Percentiles rank a stretch among this genome's conserved stretches.
These are phyloP conservation scores for Thaleichthys pacificus DNA, from an alignment of 2,797 vertebrate species.

Conservation along the genomic window DNA sequence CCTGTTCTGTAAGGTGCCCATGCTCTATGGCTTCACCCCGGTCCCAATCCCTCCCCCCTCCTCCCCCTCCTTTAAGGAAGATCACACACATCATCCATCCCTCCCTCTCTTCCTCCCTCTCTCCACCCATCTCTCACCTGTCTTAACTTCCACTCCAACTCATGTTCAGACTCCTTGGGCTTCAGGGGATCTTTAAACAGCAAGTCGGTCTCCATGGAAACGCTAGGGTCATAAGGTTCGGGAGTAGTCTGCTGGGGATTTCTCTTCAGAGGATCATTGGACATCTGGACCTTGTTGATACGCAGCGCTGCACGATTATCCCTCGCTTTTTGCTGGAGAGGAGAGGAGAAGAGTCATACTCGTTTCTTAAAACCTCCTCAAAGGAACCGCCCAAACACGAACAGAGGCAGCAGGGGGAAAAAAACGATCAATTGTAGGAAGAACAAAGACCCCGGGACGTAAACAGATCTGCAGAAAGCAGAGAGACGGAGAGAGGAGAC, in stretches of 20 bases:
- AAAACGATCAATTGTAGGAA: neutral
- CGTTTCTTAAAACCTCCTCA: neutral
- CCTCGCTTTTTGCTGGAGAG: conserved; percentile 92
- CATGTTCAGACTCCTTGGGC: conserved; percentile 92
- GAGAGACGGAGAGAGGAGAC: neutral
- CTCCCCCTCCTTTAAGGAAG: neutral
- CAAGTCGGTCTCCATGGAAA: conserved; percentile 80
- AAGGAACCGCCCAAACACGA: neutral
- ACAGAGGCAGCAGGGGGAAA: neutral
- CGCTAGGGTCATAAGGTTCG: conserved; percentile 78
- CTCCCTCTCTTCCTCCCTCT: neutral
- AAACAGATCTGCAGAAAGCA: too few relatives aligned
- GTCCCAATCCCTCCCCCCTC: neutral
- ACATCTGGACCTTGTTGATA: conserved; percentile 95
- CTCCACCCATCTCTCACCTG: conserved; percentile 77
- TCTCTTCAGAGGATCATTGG: conserved; percentile 86
- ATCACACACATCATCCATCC: neutral
- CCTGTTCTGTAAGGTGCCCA: conserved; percentile 9
- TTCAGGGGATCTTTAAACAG: conserved; percentile 90
- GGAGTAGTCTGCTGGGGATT: conserved; percentile 75
- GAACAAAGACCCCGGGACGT: too few relatives aligned
- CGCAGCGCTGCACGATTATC: conserved; percentile 94
- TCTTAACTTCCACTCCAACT: conserved; percentile 97
- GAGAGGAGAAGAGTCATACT: neutral
- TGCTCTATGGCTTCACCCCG: neutral